Conservation (phyloP, 2,113 vertebrate species). For the Melanocharis versteri region DNA sequence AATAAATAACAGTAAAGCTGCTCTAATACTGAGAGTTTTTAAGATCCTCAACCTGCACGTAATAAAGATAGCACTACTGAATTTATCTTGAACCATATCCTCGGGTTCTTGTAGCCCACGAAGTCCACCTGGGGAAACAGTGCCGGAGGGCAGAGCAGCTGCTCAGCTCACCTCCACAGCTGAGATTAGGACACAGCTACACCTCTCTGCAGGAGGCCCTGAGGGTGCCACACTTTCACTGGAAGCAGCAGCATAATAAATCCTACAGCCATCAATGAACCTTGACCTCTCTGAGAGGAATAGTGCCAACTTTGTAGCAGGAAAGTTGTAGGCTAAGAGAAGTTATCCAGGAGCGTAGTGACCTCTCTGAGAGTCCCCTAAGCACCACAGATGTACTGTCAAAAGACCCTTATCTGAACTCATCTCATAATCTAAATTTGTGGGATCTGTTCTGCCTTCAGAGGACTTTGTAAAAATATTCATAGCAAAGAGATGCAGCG, state of each 20-base stretch:
- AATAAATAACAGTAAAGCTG: background rate
- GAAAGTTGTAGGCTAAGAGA: background rate
- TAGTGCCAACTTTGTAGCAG: rapidly evolving
- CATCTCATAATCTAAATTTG: background rate
- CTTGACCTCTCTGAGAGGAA: background rate
- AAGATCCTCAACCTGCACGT: background rate
- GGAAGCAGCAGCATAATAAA: background rate
- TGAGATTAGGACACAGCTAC: background rate
- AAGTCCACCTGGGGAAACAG: rapidly evolving
- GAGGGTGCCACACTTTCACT: background rate
- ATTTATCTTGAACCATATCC: background rate
- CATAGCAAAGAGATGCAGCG: background rate
- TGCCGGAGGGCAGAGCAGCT: background rate
- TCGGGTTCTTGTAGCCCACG: background rate
- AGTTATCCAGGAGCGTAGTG: background rate
- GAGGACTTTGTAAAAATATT: background rate
- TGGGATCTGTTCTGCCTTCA: background rate
- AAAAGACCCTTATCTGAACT: background rate
- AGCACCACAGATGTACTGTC: background rate
- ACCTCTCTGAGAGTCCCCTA: background rate
- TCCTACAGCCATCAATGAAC: background rate
- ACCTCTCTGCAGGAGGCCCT: background rate
- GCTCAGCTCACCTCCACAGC: background rate
- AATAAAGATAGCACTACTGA: background rate
- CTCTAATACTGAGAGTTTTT: background rate